Evolutionary conservation across 2,797 vertebrate species (phyloP), one percentile per base, ranked within the genome.

Genomic region (Leuciscus waleckii): DNA sequence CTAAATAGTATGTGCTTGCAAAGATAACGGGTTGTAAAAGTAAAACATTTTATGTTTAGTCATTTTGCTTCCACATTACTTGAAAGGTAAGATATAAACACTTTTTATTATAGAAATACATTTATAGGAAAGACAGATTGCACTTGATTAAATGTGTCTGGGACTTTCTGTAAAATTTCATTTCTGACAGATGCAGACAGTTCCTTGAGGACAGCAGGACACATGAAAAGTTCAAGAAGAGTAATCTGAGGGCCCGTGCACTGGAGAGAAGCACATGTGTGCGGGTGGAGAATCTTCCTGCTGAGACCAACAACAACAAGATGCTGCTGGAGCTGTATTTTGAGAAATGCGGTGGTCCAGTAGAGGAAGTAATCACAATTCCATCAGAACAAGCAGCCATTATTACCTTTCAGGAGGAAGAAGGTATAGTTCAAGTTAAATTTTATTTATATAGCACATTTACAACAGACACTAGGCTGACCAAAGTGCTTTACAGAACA

Each of bases 271-370:
- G 94, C 5, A 93, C 83, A 68, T 93, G 88, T 37, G 35, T 98
- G 86, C 89, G 94, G 29, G 95, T 95, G 86, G 97, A 98, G 93
- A 92, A 92, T 63, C 84, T 98, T 54, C 92, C 95, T 4, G 83
- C 88, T 1, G 83, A 82, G 9, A 89, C 87, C 6, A 2, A 87
- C 17, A 83, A 85, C 4, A 1, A 89, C 16, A 79, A 86, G 81
- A 91, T 93, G 39, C 89, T 95, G 9, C 86, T 98, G 86, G 87
- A 89, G 0, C 0, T 97, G 69, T 97, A 94, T 88, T 97, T 97
- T 92, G 96, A 97, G 90, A 97, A 89, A 79, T 95, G 95, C 88
- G 91, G 87, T 0, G 51, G 67, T 0, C 91, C 89, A 0, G 79
- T 94, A 1, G 63, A 85, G 19, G n/a, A 35, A 0, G 69, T 95